Evolutionary conservation across 2,888 invertebrate species (phyloP), one percentile per base, ranked within the genome.

Genomic region (Hecatera dysodea): DNA sequence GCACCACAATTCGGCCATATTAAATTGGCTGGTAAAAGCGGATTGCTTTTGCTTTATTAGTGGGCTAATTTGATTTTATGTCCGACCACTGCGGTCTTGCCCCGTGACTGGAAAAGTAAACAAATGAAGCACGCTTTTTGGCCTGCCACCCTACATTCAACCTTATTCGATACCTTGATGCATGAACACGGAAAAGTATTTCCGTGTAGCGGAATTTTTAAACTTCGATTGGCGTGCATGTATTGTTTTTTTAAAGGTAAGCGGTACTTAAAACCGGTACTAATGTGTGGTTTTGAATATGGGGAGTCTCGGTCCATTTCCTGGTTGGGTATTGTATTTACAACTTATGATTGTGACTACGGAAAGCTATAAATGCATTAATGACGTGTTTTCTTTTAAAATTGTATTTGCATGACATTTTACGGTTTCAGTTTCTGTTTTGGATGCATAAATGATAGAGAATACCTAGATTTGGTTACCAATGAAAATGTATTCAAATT

Each of bases 21-120:
- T 90, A 91, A 91, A 91, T 90, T 89, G 91, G 83, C 81, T 84
- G 82, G 86, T 85, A 86, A 90, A 90, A 91, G 87, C 88, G 91
- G 89, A 93, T 93, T 93, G 93, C 91, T 88, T 91, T 90, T 93
- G 93, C 90, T 94, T 94, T 94, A 94, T 94, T 93, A 94, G 94
- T 86, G 89, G 88, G 84, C 90, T 94, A 93, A 94, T 93, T 94
- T 92, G 93, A 94, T 94, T 94, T 92, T 91, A 92, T 90, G 91
- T 90, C 89, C 88, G 84, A 86, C 91, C 90, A 87, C 89, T 84
- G 90, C 88, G 87, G 90, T 86, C 88, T 87, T 82, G 81, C 85
- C 87, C 68, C 92, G 93, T 91, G 91, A 92, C 93, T 90, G 86
- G 91, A 90, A 92, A 92, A 87, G 90, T 90, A 93, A 93, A 92